Base-by-base conservation (phyloP, 2,888 invertebrate genomes). In the Chorisops tibialis region DNA sequence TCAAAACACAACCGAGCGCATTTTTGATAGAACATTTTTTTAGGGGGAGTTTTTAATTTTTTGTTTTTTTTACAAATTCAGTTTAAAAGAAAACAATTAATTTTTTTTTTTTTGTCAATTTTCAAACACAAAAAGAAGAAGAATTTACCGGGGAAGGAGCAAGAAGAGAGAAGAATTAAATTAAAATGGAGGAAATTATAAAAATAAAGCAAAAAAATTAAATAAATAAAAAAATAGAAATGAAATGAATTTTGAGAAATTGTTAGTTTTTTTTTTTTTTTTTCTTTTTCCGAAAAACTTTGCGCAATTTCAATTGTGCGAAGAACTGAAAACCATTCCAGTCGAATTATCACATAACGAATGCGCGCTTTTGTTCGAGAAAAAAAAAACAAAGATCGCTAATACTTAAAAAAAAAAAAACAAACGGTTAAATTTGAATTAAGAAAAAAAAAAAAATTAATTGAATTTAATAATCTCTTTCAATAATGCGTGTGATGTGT, bases 1-100 rank as follows among this genome's bases (percentile, higher is more conserved):
- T n/a, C 7, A 18, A 18, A 66, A 74, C 68, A 59, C 72, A 73
- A 30, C 3, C 41, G 12, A 7, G 41, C 41, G 41, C 41, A 41
- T 16, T n/a, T 14, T 14, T n/a, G 14, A 41, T 41, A 41, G 7
- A 12, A 37, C 7, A 37, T 9, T 9, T 6, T 37, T 9, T 6
- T 9, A 37, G 7, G 7, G 12, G 12, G 12, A 37, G 7, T 37
- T 37, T 37, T 37, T 37, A 9, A 9, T 37, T 37, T 37, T 37
- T 37, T 9, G 37, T 37, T 37, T 37, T 37, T 37, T 6, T 9
- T 37, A 9, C 12, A 9, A 37, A 9, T 37, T 37, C 7, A 37
- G 12, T 6, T 37, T 6, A 37, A 37, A 37, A 37, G 12, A 37
- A 37, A 37, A 12, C 30, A 5, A 9, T 9, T 1, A 24, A 5